These are phyloP conservation scores for Cettia cetti DNA, from an alignment of 2,113 vertebrate genomes.

Conservation along the genomic window DNA sequence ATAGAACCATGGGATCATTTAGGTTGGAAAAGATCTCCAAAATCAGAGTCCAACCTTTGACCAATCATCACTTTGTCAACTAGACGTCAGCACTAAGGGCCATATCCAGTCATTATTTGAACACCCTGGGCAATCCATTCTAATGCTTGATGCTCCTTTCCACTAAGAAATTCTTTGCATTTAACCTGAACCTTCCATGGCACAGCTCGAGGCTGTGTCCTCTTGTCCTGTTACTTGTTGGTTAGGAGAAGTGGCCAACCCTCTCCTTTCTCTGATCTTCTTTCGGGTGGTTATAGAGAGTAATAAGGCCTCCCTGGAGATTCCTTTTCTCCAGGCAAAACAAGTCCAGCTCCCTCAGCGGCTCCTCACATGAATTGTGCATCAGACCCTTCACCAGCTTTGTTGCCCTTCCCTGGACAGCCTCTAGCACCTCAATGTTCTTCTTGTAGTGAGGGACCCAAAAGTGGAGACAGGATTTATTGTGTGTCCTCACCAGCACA, in stretches of 20 bases:
- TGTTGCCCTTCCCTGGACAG: neutral
- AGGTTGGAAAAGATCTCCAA: neutral
- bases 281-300: neutral
- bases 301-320: neutral
- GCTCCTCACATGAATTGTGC: neutral
- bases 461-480: neutral
- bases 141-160: neutral
- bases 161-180: neutral
- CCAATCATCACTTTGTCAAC: neutral
- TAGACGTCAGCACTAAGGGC: too few species aligned
- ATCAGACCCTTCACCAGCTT: neutral
- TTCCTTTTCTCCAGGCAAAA: neutral
- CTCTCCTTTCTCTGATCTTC: fast-evolving
- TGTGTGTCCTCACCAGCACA: neutral
- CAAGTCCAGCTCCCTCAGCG: neutral
- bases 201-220: neutral
- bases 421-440: fast-evolving
- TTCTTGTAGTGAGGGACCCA: neutral
- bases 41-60: neutral
- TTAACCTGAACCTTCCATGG: neutral
- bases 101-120: neutral
- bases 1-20: neutral
- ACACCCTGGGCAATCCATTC: neutral
- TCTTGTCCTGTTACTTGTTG: neutral
- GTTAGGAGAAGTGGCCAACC: neutral